A percentile compares a stretch with the other conserved stretches of the same genome.
phyloP scores from a whole-genome alignment of 37 sponge, comb jelly and placozoan species.

The Ianthella basta region DNA sequence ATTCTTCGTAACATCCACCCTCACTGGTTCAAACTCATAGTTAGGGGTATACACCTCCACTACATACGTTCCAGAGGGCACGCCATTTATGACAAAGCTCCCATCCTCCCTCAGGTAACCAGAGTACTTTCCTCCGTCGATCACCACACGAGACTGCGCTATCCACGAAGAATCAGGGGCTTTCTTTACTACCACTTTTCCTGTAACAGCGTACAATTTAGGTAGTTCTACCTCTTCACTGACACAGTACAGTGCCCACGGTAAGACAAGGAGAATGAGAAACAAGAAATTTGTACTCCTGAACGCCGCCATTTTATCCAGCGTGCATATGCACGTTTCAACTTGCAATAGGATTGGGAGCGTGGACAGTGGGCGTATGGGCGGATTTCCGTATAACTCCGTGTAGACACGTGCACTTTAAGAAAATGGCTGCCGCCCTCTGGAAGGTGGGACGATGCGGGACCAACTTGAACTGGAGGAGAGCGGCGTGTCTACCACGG shows the following conservation, averaged over 20 bases:
- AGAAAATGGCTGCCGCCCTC: too few species aligned
- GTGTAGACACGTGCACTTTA: too few species aligned
- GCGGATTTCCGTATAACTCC: too few species aligned
- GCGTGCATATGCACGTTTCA: too few species aligned
- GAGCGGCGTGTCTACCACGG: too few species aligned
- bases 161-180: slow-evolving; percentile 38
- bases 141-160: slow-evolving; percentile 40
- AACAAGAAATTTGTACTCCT: too few species aligned
- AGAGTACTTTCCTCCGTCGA: slow-evolving; percentile 72
- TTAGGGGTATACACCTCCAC: slow-evolving; percentile 88
- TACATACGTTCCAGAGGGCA: slow-evolving; percentile 89
- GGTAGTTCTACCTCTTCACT: background rate
- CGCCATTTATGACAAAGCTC: slow-evolving; percentile 64
- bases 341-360: too few species aligned
- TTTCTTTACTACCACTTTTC: slow-evolving; percentile 41
- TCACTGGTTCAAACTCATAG: slow-evolving; percentile 75
- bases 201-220: background rate
- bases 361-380: too few species aligned
- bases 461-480: too few species aligned
- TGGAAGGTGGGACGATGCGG: too few species aligned
- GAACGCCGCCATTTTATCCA: too few species aligned
- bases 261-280: background rate
- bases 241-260: background rate
- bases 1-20: slow-evolving; percentile 89
- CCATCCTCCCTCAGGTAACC: slow-evolving; percentile 82